Percentiles rank a stretch among this genome's conserved stretches.
phyloP scores from a whole-genome alignment of 2,797 vertebrate genomes.

The Oreonectes daqikongensis region DNA sequence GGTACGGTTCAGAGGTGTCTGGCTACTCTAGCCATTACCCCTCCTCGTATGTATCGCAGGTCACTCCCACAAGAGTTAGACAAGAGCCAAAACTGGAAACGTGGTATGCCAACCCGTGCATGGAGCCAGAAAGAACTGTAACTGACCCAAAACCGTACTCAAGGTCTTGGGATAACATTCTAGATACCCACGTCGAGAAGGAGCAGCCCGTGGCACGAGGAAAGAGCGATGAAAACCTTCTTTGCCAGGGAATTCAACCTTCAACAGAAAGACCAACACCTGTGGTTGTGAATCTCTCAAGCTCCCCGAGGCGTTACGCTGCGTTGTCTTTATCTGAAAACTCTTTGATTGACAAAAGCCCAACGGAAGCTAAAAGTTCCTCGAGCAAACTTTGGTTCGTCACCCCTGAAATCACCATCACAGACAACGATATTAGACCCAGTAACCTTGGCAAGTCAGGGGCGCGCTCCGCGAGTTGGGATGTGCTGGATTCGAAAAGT shows the following conservation, averaged over 20 bases:
- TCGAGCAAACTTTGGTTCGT: conserved; percentile 89
- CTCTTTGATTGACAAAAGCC: conserved; percentile 90
- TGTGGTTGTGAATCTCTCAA: conserved; percentile 94
- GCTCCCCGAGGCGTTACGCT: conserved; percentile 93
- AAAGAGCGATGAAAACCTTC: conserved; percentile 93
- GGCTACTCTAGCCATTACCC: conserved; percentile 79
- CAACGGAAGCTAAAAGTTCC: conserved; percentile 72
- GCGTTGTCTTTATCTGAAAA: conserved; percentile 95
- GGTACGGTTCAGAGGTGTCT: conserved; percentile 84
- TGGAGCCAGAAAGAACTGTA: conserved; percentile 81
- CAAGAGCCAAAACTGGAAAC: conserved; percentile 79
- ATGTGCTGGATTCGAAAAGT: conserved; percentile 79
- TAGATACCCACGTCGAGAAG: conserved; percentile 80
- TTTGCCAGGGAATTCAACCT: conserved; percentile 80
- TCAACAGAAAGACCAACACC: conserved; percentile 85
- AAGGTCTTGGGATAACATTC: conserved; percentile 96
- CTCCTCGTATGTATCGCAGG: conserved; percentile 77
- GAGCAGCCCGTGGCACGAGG: conserved; percentile 88
- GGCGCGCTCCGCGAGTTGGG: conserved; percentile 84
- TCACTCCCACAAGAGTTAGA: conserved; percentile 75
- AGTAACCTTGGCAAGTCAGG: conserved; percentile 74
- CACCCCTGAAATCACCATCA: conserved; percentile 97
- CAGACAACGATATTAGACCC: conserved; percentile 90
- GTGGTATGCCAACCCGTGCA: conserved; percentile 86
- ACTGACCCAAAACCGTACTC: conserved; percentile 89